A percentile compares a stretch with the other conserved stretches of the same genome.
Evolutionary conservation across 2,113 vertebrate species (phyloP).

Genomic region (Euleptes europaea): DNA sequence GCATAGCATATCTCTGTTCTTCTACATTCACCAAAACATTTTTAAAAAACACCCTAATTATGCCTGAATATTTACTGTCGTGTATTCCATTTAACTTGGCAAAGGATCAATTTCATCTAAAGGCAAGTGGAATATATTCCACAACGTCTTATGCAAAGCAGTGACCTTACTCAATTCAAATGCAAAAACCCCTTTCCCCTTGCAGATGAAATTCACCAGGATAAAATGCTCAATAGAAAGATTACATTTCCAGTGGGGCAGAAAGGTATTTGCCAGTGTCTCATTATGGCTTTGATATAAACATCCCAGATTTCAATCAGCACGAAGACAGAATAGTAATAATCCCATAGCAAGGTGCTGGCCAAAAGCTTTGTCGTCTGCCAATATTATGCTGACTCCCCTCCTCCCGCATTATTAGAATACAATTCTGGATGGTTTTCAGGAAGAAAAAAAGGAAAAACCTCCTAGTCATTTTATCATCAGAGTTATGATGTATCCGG

Average conservation of each 20-base stretch:
- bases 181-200: conserved; percentile 69
- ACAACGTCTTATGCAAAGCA: conserved; percentile 54
- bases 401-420: conserved; percentile 41
- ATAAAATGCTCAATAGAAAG: conserved; percentile 74
- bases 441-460: conserved; percentile 67
- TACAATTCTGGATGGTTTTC: conserved; percentile 55
- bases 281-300: conserved; percentile 73
- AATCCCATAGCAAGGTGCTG: conserved; percentile 51
- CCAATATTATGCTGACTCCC: conserved; percentile 50
- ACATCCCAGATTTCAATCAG: conserved; percentile 76
- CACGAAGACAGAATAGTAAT: conserved; percentile 64
- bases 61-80: conserved; percentile 43
- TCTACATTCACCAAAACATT: conserved; percentile 49
- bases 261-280: conserved; percentile 79
- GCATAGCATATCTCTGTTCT: background rate
- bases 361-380: conserved; percentile 57
- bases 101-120: conserved; percentile 68
- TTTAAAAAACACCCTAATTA: conserved; percentile 62
- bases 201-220: conserved; percentile 71
- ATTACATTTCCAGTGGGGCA: conserved; percentile 80
- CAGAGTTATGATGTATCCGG: conserved; percentile 55
- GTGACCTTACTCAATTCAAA: conserved; percentile 75
- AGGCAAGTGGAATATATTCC: conserved; percentile 53
- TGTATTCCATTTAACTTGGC: conserved; percentile 43
- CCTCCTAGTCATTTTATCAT: conserved; percentile 65